Base-by-base conservation (phyloP, 2,113 vertebrate species). In the Regulus satrapa region DNA sequence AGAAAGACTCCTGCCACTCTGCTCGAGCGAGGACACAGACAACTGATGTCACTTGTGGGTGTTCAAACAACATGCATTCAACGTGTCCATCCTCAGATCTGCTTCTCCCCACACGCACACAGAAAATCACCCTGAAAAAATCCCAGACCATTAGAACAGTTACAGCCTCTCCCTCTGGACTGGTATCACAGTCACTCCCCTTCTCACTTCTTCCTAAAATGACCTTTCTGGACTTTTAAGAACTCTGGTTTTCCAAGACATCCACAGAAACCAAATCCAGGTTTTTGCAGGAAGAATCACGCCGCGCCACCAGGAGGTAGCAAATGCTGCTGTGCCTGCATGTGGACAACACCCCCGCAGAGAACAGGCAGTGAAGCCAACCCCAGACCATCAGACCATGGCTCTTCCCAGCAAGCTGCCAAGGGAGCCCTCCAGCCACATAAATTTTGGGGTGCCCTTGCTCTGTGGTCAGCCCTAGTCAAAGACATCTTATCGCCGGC, bases 371-470 rank as follows among this genome's bases (percentile, higher is more conserved):
- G 31, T 1, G 1, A 93, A 94, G 45, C 28, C 85, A 89, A 76
- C 38, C 56, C 77, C 17, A 4, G 84, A 77, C 55, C 79, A 46
- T 72, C 75, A 88, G 45, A 61, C 34, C 55, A 78, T 67, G 0
- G 3, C 32, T 95, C 82, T 74, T 92, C 52, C 79, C 82, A 94
- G 94, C 36, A 88, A 95, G 86, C 94, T 97, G 94, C 86, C 91
- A 95, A 83, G 72, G 85, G 93, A 96, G 59, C 75, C 76, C 72
- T 89, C 62, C 54, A 62, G 77, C 23, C 85, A 93, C 94, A 91
- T 96, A 94, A 96, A 96, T 94, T 97, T 96, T 82, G 83, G 91
- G 87, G 88, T 95, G 96, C 74, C 96, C 96, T 97, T 97, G 94
- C 56, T 94, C 69, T 94, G 90, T 95, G 96, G 96, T 93, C 91